Percentiles rank a stretch among this genome's conserved stretches.
phyloP scores from a whole-genome alignment of 2,888 invertebrate species.

The Adineta ricciae region DNA sequence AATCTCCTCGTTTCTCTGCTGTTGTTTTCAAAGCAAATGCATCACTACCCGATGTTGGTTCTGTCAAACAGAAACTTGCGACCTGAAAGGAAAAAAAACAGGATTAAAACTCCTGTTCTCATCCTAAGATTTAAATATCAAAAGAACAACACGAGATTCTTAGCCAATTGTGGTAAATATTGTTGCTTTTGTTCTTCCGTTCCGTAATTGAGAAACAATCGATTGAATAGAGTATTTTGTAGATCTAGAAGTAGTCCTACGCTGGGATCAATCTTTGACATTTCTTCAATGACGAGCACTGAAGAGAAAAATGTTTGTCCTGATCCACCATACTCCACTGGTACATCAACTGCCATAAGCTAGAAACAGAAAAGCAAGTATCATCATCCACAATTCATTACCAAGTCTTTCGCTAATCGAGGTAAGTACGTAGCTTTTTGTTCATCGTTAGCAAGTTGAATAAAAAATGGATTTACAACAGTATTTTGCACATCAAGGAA shows the following conservation, averaged over 20 bases:
- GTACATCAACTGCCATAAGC: no score
- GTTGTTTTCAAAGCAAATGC: slow-evolving; percentile 85
- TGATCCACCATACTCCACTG: no score
- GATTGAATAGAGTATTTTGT: slow-evolving; percentile 70
- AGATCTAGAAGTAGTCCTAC: no score
- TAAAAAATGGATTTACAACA: slow-evolving; percentile 71
- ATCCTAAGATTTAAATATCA: neutral
- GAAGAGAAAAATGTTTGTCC: neutral
- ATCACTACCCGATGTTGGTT: slow-evolving; percentile 81
- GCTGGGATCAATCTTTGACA: no score
- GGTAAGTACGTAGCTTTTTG: slow-evolving; percentile 84
- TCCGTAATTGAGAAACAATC: slow-evolving; percentile 69
- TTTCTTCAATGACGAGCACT: slow-evolving; percentile 59
- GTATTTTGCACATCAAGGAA: slow-evolving; percentile 90
- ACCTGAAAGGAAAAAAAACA: slow-evolving; percentile 55
- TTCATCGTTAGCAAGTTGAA: slow-evolving; percentile 70
- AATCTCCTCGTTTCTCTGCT: slow-evolving; percentile 78
- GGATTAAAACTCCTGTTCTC: neutral
- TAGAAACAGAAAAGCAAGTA: no score
- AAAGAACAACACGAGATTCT: slow-evolving; percentile 61
- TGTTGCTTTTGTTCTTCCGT: slow-evolving; percentile 71
- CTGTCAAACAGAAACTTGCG: slow-evolving; percentile 83
- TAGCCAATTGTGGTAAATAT: no score
- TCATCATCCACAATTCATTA: slow-evolving; percentile 57
- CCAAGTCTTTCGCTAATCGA: slow-evolving; percentile 69